phyloP scores from a whole-genome alignment of 2,797 vertebrate species.

The Anableps anableps region DNA sequence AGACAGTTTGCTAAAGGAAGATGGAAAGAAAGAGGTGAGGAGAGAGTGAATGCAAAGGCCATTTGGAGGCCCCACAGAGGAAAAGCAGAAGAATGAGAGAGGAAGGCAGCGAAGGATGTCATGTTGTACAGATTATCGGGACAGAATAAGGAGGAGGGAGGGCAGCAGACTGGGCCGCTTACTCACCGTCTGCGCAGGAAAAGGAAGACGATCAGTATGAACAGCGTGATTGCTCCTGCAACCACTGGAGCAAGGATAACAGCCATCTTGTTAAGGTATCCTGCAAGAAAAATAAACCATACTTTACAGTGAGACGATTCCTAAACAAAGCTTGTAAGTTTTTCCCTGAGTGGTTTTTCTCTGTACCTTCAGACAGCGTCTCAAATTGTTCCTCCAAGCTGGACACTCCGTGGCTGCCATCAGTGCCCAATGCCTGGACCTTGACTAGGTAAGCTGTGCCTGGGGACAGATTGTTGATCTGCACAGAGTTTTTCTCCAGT shows the following conservation, averaged over 20 bases:
- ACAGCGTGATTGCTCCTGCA: slow-evolving; percentile 72
- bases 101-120: slow-evolving; percentile 55
- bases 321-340: not conserved
- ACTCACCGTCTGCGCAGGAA: slow-evolving; percentile 85
- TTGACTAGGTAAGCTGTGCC: slow-evolving; percentile 89
- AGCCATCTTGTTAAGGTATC: slow-evolving; percentile 66
- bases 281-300: slow-evolving; percentile 47
- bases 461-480: slow-evolving; percentile 83
- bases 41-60: slow-evolving; percentile 67
- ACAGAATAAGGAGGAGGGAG: slow-evolving; percentile 20
- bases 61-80: slow-evolving; percentile 70
- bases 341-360: not conserved
- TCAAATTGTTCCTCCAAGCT: slow-evolving; percentile 91
- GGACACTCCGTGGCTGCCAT: slow-evolving; percentile 80
- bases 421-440: slow-evolving; percentile 86
- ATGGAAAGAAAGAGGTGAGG: slow-evolving; percentile 62
- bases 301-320: slow-evolving; percentile 7
- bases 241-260: slow-evolving; percentile 77
- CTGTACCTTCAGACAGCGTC: slow-evolving; percentile 83
- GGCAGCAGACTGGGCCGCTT: slow-evolving; percentile 10
- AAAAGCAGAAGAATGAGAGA: slow-evolving; percentile 62
- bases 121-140: slow-evolving; percentile 36
- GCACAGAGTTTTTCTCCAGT: slow-evolving; percentile 86
- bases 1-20: slow-evolving; percentile 59
- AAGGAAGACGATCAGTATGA: slow-evolving; percentile 78